Evolutionary conservation across 2,888 invertebrate species (phyloP), one percentile per base, ranked within the genome.

Genomic region (Apotomis capreana): DNA sequence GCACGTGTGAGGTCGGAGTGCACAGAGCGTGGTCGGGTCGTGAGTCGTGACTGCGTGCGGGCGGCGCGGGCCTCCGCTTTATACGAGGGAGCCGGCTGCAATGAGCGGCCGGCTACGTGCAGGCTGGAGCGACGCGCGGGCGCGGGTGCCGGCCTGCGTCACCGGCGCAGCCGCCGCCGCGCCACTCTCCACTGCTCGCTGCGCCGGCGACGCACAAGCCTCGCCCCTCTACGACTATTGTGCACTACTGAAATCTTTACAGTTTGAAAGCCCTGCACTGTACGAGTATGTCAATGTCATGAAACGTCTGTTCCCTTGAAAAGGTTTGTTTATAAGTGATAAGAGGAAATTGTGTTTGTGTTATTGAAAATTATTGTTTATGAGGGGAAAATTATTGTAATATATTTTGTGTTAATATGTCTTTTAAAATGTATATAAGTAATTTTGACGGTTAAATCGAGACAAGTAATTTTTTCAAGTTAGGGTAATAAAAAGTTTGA

Each of bases 11-110:
- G 81, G 83, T 83, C 74, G 74, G 84, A 85, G 87, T 89, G 88
- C 83, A 87, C 85, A 84, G 89, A 86, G 84, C 87, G 88, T 85
- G 88, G 90, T 81, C 82, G 84, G 85, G 86, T 84, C 84, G 88
- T 86, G 88, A 91, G 86, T 84, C 84, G 88, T 86, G 88, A 91
- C 90, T 90, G 92, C 87, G 88, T 89, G 89, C 88, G 88, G 88
- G 84, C 80, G 82, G 81, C 87, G 84, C 84, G 84, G 81, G 83
- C 79, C 82, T 82, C 84, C 83, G 87, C 89, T 90, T 89, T 91
- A 91, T 90, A 87, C 82, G 81, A 81, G 85, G 83, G 75, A 76
- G 80, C 80, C 79, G 70, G 72, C 76, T 75, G 76, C 74, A 70
- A 75, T 74, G 80, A 69, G 73, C 76, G 78, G 74, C 77, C 49